Base-by-base conservation (phyloP, 2,888 invertebrate genomes). In the Epinotia ramella region DNA sequence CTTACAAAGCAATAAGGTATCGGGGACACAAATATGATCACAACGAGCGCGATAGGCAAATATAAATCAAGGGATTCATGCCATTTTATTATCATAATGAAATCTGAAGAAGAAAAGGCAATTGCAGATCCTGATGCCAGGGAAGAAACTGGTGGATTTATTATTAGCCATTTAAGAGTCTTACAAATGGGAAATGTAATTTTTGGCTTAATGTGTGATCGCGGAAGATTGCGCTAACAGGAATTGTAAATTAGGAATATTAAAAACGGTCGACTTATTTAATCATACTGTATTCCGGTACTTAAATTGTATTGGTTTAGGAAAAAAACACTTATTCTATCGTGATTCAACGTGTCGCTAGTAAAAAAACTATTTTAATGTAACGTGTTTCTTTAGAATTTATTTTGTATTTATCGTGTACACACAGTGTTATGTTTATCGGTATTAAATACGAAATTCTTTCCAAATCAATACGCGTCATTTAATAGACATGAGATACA, bases 71-170 rank as follows among this genome's bases (percentile, higher is more conserved):
- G 74, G 77, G 80, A 80, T 82, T 85, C 81, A 79, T 81, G 77
- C 73, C 73, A 69, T 77, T 69, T 77, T 79, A 78, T 86, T 91
- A 91, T 91, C 91, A 82, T 91, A 91, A 92, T 91, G 90, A 91
- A 89, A 92, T 92, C 90, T 87, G 83, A 81, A 79, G 77, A 79
- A 73, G 76, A 65, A 71, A 60, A 78, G 62, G 68, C 74, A 65
- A 74, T 73, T 77, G 77, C 57, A 70, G 70, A 71, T 70, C 66
- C 33, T 63, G 59, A 46, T 77, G 59, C 60, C 56, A 28, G 65
- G 65, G 56, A 72, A 67, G 46, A 63, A 76, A 44, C 66, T 57
- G 62, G 71, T 63, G 66, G 63, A 76, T 67, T 77, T 71, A 74
- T 77, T 62, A 59, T 73, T 74, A 77, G 62, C 46, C 53, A 67